Base-by-base conservation (phyloP, 2,888 invertebrate genomes). In the Lepidocyrtoides sp. region DNA sequence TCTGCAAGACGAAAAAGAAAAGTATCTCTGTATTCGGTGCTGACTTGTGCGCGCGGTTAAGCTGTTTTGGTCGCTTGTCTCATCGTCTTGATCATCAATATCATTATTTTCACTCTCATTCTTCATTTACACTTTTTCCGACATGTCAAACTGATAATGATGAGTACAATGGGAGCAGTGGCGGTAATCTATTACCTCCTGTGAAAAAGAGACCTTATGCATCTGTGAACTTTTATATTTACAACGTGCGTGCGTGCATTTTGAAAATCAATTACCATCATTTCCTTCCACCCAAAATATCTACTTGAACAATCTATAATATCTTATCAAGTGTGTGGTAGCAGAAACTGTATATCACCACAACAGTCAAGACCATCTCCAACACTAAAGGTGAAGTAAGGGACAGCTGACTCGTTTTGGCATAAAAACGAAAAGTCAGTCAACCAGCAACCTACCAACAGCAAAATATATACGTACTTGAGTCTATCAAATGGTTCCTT, bases 1-100 rank as follows among this genome's bases (percentile, higher is more conserved):
- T 57, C 41, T 54, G 8, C 17, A 75, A 2, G n/a, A 2, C 5
- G 29, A 29, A 66, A n/a, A 10, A 14, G 36, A 32, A 82, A 81
- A 32, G 51, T n/a, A 41, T 63, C 60, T 26, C 20, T 44, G 17
- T 12, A 48, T 29, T 32, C 29, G 3, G 10, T 63, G 81, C 29
- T 20, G 85, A 29, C 57, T 63, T 75, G 63, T 14, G 48, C 23
- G 69, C 36, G 77, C 79, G 85, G 85, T 79, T 69, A 54, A 32
- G 75, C 44, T 72, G 57, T 51, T 87, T 75, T 12, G 51, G 60
- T 41, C 69, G 57, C n/a, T n/a, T 29, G 17, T 48, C 54, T 87
- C 26, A 36, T 89, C 41, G 29, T 84, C 75, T 60, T 12, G 69
- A 84, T 84, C 89, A 89, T 82, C 89, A 69, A 82, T 66, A 86